These are phyloP conservation scores for Anniella stebbinsi DNA, from an alignment of 2,797 vertebrate species.

Conservation along the genomic window DNA sequence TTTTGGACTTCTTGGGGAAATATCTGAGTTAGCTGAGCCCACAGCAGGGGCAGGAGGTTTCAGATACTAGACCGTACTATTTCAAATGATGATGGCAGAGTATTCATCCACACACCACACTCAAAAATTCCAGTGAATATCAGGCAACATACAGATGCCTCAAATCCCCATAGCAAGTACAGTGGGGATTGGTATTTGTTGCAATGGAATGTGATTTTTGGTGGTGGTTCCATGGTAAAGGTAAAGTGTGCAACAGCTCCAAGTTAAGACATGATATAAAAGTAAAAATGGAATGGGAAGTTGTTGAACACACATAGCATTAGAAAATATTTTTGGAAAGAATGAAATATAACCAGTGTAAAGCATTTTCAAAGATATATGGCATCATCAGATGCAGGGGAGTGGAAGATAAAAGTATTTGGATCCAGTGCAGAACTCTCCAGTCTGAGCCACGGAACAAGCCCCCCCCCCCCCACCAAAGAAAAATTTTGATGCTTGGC, in stretches of 20 bases:
- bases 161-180: not conserved
- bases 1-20: not conserved
- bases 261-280: not conserved
- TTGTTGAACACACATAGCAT: not conserved
- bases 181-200: not conserved
- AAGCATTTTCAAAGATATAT: not conserved
- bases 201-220: not conserved
- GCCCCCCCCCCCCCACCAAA: no score
- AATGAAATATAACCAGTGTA: not conserved
- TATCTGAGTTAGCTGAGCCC: not conserved
- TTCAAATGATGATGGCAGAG: not conserved
- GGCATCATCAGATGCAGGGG: no score
- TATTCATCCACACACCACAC: not conserved
- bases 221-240: not conserved
- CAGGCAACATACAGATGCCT: not conserved
- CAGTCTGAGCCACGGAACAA: not conserved
- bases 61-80: not conserved
- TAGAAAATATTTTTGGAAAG: not conserved
- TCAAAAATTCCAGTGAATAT: no score
- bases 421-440: not conserved
- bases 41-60: not conserved
- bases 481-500: not conserved
- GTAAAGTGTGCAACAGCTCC: not conserved
- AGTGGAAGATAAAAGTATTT: not conserved
- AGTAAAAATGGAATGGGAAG: no score